A percentile compares a stretch with the other conserved stretches of the same genome.
phyloP scores from a whole-genome alignment of 2,888 invertebrate genomes.

The Campoplex nolae region DNA sequence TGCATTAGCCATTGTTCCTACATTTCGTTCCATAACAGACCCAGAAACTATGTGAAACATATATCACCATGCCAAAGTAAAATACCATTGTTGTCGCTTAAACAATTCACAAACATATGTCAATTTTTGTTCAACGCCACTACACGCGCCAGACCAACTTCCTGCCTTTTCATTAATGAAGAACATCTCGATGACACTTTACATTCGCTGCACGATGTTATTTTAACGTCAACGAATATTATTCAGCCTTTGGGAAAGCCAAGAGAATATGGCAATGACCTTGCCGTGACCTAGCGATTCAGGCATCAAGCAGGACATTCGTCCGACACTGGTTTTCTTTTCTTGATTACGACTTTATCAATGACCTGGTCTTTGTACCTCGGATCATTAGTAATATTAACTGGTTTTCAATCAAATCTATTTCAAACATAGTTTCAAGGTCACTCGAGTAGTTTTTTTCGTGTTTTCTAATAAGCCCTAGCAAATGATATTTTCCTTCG shows the following conservation, averaged over 20 bases:
- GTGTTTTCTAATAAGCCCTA: neutral
- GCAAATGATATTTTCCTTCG: neutral
- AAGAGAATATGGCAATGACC: neutral
- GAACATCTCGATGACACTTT: slow-evolving; percentile 17
- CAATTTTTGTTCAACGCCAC: slow-evolving; percentile 37
- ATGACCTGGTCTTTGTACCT: neutral
- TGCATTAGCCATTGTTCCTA: slow-evolving; percentile 71
- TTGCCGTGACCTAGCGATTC: neutral
- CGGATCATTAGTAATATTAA: neutral
- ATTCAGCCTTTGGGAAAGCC: too few species aligned
- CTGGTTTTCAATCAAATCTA: neutral
- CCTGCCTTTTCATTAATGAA: neutral
- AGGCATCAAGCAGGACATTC: neutral
- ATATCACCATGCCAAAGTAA: slow-evolving; percentile 10
- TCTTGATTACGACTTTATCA: neutral
- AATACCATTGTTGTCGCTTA: slow-evolving; percentile 70
- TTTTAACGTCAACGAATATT: neutral
- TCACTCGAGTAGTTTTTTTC: neutral
- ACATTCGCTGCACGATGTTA: neutral
- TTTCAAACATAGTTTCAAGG: neutral
- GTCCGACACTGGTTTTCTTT: neutral
- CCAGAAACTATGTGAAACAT: slow-evolving; percentile 22
- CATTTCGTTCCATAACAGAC: slow-evolving; percentile 35
- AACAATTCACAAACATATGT: slow-evolving; percentile 71
- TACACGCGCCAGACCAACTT: neutral